These are phyloP conservation scores for Volucella zonaria DNA, from an alignment of 2,888 invertebrate genomes.

Conservation along the genomic window DNA sequence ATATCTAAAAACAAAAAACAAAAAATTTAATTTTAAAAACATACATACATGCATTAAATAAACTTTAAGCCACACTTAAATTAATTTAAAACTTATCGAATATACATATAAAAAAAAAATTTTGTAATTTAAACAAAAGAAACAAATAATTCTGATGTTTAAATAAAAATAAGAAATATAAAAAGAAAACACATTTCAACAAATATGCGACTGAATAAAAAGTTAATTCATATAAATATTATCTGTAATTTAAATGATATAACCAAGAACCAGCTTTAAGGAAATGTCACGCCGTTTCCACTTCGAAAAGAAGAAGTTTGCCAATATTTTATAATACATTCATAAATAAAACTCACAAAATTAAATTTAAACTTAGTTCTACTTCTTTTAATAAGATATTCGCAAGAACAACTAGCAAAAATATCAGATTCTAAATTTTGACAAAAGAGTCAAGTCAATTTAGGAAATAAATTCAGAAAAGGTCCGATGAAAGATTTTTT, in stretches of 20 bases:
- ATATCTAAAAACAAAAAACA: background rate
- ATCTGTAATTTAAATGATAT: constrained; percentile 14
- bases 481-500: constrained; percentile 41
- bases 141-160: constrained; percentile 16
- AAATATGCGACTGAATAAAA: constrained; percentile 65
- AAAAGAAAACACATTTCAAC: constrained; percentile 32
- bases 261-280: constrained; percentile 60
- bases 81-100: constrained; percentile 11
- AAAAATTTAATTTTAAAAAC: constrained; percentile 8
- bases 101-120: background rate
- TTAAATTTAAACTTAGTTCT: background rate
- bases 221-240: constrained; percentile 38
- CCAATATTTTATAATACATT: constrained; percentile 63
- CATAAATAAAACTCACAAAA: constrained; percentile 28
- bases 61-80: background rate
- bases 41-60: background rate
- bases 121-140: constrained; percentile 17
- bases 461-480: constrained; percentile 19
- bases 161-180: background rate
- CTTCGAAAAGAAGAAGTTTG: constrained; percentile 45
- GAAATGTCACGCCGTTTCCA: constrained; percentile 41
- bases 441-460: background rate
- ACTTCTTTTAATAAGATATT: background rate
- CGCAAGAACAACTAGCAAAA: constrained; percentile 13
- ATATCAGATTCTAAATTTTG: constrained; percentile 13